These are phyloP conservation scores for Lasioglossum pauxillum DNA, from an alignment of 2,888 invertebrate genomes.

Conservation along the genomic window DNA sequence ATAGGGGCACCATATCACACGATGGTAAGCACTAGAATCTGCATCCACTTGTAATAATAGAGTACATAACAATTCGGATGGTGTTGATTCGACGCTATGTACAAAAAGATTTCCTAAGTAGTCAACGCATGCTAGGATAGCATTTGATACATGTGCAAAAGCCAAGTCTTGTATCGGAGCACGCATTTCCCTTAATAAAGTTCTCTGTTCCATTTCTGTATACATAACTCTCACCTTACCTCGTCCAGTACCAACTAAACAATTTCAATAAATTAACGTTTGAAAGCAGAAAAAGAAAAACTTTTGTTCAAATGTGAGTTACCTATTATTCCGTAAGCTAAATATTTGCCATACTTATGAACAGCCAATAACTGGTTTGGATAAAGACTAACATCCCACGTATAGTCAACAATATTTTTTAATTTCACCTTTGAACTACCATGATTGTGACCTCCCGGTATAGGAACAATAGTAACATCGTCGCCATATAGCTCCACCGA, in stretches of 20 bases:
- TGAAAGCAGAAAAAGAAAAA: background rate
- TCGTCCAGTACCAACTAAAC: constrained; percentile 82
- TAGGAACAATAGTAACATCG: constrained; percentile 90
- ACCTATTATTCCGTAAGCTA: constrained; percentile 97
- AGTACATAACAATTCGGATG: constrained; percentile 85
- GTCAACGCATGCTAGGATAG: constrained; percentile 95
- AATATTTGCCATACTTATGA: constrained; percentile 93
- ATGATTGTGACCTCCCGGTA: constrained; percentile 90
- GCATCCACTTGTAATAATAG: constrained; percentile 87
- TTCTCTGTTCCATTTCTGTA: constrained; percentile 90
- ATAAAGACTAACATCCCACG: constrained; percentile 96
- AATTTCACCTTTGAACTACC: constrained; percentile 96
- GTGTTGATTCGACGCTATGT: constrained; percentile 89
- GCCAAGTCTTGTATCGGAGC: constrained; percentile 96
- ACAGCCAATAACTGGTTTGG: constrained; percentile 95
- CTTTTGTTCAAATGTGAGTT: constrained; percentile 58
- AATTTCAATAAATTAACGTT: constrained; percentile 19
- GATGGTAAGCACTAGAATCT: constrained; percentile 86
- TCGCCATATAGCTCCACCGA: constrained; percentile 86
- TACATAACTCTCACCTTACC: constrained; percentile 95
- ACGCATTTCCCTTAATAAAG: constrained; percentile 93
- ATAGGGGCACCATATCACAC: constrained; percentile 97
- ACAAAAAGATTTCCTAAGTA: constrained; percentile 93
- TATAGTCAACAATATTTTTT: constrained; percentile 95
- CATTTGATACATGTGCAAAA: constrained; percentile 93